Percentiles rank a stretch among this genome's conserved stretches.
phyloP scores from a whole-genome alignment of 2,888 invertebrate species.

The Dendrolimus houi region DNA sequence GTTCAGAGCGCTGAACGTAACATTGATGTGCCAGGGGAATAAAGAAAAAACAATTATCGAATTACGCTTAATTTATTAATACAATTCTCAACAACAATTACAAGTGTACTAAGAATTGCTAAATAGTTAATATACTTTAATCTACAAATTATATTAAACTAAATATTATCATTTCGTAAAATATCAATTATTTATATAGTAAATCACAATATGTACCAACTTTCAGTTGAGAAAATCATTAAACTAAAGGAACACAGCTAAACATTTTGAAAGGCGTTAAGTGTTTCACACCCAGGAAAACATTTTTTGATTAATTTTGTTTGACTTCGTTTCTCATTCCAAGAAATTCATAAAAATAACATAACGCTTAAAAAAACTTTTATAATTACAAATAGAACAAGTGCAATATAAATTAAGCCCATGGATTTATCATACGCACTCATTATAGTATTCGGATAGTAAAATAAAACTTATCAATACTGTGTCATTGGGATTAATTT shows the following conservation, averaged over 20 bases:
- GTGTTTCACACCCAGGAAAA: conserved; percentile 52
- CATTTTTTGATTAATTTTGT: conserved; percentile 13
- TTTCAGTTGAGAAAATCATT: conserved; percentile 66
- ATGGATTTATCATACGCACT: too few species aligned
- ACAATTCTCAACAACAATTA: conserved; percentile 70
- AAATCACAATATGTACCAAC: conserved; percentile 71
- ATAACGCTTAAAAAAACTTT: too few species aligned
- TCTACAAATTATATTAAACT: conserved; percentile 59
- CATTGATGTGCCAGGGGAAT: background rate
- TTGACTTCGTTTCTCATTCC: background rate
- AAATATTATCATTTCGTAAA: conserved; percentile 63
- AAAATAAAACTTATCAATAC: too few species aligned
- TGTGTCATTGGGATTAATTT: too few species aligned
- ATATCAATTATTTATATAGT: conserved; percentile 48
- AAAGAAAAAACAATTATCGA: conserved; percentile 14
- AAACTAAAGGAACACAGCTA: conserved; percentile 59
- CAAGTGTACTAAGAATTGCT: conserved; percentile 58
- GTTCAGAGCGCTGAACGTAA: too few species aligned
- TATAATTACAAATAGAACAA: too few species aligned
- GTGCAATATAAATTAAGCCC: too few species aligned
- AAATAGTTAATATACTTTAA: conserved; percentile 47
- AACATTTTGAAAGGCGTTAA: conserved; percentile 36
- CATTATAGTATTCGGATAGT: too few species aligned
- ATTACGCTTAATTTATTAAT: conserved; percentile 68
- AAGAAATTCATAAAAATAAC: too few species aligned